Evolutionary conservation across 2,797 vertebrate species (phyloP).

Genomic region (Limnodromus scolopaceus): DNA sequence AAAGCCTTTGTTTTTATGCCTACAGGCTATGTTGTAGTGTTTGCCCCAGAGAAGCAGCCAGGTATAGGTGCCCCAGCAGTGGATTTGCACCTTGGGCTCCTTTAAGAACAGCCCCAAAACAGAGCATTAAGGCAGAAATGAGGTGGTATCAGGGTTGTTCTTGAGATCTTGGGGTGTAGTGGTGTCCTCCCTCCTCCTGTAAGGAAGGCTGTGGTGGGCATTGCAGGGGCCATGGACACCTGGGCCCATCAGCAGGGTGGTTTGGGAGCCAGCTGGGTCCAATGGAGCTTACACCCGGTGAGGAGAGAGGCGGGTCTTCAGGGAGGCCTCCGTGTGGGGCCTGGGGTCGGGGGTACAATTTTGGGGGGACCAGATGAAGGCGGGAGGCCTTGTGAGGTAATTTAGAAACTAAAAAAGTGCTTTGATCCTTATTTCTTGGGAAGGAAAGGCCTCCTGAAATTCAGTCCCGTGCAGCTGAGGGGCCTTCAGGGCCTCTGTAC

Average conservation of each 20-base stretch:
- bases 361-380: neutral
- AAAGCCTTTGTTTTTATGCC: neutral
- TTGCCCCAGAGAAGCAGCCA: neutral
- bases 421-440: neutral
- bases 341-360: neutral
- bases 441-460: neutral
- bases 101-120: neutral
- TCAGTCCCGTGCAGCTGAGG: neutral
- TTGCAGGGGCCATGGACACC: too few species aligned
- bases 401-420: neutral
- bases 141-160: neutral
- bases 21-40: fast-evolving
- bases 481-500: neutral
- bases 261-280: neutral
- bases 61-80: neutral
- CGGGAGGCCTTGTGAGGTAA: neutral
- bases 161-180: too few species aligned
- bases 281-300: neutral
- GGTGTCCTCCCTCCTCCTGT: neutral
- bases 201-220: fast-evolving
- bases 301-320: neutral
- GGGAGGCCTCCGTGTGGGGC: neutral
- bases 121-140: neutral
- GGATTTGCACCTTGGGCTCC: neutral
- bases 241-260: neutral